Conservation (phyloP, 2,797 vertebrate species). For the Ciconia nigra region DNA sequence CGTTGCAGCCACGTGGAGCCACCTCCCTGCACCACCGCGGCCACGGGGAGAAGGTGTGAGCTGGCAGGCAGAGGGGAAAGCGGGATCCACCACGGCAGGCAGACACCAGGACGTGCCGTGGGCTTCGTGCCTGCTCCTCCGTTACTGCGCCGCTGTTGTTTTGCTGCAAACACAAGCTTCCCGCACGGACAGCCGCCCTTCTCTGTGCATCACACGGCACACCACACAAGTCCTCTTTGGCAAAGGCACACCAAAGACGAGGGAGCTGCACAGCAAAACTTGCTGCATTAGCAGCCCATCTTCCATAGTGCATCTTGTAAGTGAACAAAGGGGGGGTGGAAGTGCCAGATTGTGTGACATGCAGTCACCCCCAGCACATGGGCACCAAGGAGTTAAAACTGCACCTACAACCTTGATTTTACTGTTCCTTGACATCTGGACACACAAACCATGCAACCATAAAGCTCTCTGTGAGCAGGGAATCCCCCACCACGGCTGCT, state of each 20-base stretch:
- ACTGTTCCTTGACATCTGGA: neutral
- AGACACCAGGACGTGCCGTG: accelerated
- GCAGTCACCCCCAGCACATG: accelerated
- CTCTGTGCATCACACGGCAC: neutral
- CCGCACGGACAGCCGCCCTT: neutral
- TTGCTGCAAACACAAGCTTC: neutral
- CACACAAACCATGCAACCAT: neutral
- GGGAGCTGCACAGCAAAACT: neutral
- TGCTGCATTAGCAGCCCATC: neutral
- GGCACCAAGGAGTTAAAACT: neutral
- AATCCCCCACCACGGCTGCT: neutral
- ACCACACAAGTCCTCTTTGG: neutral
- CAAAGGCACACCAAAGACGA: neutral
- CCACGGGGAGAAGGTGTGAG: neutral
- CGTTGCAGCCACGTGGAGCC: neutral
- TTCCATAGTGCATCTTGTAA: accelerated
- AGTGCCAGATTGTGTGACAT: neutral
- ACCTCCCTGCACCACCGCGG: neutral
- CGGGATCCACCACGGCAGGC: accelerated
- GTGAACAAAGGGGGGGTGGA: neutral
- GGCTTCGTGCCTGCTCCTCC: neutral
- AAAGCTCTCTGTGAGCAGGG: neutral
- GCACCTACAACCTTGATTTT: neutral
- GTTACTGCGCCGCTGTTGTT: neutral
- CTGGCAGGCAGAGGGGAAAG: neutral